Percentiles rank a stretch among this genome's conserved stretches.
Evolutionary conservation across 1,140 invertebrate species (phyloP).

Genomic region (Octopus bimaculoides): DNA sequence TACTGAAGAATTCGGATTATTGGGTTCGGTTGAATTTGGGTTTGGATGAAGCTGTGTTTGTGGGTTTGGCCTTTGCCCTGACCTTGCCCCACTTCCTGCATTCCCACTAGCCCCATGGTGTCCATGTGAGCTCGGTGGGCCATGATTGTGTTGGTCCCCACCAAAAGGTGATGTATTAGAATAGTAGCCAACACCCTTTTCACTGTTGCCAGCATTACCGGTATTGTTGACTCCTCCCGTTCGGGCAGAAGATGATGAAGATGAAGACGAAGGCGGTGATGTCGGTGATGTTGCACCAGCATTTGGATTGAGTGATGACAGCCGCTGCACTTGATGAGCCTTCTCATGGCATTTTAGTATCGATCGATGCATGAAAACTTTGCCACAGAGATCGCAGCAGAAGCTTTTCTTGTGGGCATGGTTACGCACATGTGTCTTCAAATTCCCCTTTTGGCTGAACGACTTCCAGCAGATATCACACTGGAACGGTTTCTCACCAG

Average conservation of each 20-base stretch:
- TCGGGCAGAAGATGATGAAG: neutral
- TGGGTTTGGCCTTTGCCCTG: neutral
- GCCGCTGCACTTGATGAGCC: conserved; percentile 1
- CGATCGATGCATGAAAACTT: neutral
- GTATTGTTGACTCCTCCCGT: neutral
- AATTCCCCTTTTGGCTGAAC: conserved; percentile 23
- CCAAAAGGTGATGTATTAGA: neutral
- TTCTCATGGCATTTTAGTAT: conserved; percentile 9
- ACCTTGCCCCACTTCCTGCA: neutral
- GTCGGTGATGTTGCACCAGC: neutral
- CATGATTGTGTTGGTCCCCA: neutral
- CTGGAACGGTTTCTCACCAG: conserved; percentile 27
- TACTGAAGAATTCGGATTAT: neutral
- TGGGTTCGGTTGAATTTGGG: neutral
- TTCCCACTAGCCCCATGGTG: neutral
- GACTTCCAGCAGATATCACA: conserved; percentile 27
- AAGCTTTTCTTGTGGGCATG: conserved; percentile 4
- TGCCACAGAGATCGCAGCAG: conserved; percentile 4
- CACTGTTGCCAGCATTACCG: neutral
- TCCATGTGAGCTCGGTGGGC: neutral
- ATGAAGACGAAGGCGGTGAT: neutral
- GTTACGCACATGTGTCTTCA: conserved; percentile 12
- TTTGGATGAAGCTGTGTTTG: neutral
- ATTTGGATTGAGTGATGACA: neutral
- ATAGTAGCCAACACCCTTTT: neutral